Percentiles rank a stretch among this genome's conserved stretches.
These are phyloP conservation scores for Mirounga angustirostris DNA, from an alignment of 2,113 vertebrate genomes.

Conservation along the genomic window DNA sequence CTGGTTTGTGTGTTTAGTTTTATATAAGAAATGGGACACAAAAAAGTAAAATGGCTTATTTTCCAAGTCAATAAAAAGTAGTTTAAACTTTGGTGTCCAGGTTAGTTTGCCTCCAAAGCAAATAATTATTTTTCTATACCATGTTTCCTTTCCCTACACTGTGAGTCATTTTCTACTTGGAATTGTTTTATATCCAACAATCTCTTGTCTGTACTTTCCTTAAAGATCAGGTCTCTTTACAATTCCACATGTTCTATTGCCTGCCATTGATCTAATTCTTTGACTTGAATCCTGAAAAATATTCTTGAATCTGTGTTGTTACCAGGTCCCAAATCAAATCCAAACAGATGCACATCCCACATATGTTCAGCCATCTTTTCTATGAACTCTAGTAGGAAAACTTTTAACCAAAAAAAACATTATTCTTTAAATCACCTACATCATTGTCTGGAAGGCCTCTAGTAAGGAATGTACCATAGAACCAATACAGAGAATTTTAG, in stretches of 20 bases:
- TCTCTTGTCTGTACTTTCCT: not conserved
- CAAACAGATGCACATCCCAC: not conserved
- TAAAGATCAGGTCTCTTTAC: not conserved
- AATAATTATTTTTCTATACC: not conserved
- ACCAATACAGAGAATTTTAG: not conserved
- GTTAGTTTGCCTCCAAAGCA: not conserved
- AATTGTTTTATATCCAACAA: slow-evolving; percentile 3
- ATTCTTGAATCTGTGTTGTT: not conserved
- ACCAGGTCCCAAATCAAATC: not conserved
- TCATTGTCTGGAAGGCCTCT: not conserved
- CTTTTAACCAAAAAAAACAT: not conserved
- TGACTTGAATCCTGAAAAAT: not conserved
- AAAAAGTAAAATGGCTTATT: not conserved
- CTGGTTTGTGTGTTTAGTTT: not conserved
- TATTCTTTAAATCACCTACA: not conserved
- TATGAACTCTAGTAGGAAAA: not conserved
- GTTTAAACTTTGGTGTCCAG: not conserved
- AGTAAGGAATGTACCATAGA: not conserved
- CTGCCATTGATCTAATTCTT: slow-evolving; percentile 25
- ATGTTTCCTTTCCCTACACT: not conserved
- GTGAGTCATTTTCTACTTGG: not conserved
- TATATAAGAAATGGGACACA: not conserved
- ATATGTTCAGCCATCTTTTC: not conserved
- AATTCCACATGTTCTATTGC: not conserved
- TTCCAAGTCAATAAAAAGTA: not conserved